These are phyloP conservation scores for Semicossyphus pulcher DNA, from an alignment of 2,113 vertebrate species.

Conservation along the genomic window DNA sequence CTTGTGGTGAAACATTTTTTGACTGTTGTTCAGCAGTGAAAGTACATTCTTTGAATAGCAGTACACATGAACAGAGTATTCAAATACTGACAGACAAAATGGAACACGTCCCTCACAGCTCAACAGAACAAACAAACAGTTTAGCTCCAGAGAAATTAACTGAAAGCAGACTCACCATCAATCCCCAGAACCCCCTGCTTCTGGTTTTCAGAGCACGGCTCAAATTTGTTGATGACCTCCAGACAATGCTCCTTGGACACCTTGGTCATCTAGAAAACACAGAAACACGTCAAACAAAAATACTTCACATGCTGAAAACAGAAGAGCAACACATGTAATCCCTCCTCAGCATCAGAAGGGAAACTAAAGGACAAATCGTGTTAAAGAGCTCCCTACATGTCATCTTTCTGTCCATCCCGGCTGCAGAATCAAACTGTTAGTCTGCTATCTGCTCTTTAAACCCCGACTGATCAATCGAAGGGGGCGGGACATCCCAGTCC, in stretches of 20 bases:
- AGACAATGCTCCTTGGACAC: conserved; percentile 91
- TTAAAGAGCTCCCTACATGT: not conserved
- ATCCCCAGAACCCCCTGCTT: conserved; percentile 91
- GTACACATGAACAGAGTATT: not conserved
- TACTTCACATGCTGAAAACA: not conserved
- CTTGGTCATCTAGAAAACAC: conserved; percentile 86
- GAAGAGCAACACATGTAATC: not conserved
- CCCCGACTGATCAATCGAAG: conserved; percentile 52
- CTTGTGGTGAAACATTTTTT: not conserved
- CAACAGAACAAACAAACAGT: too few relatives aligned
- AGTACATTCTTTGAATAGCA: not conserved
- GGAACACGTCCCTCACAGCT: not conserved
- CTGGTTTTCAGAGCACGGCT: conserved; percentile 94
- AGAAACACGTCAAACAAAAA: conserved; percentile 1
- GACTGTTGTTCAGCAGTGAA: not conserved
- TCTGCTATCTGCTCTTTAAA: conserved; percentile 53
- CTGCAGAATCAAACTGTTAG: conserved; percentile 42
- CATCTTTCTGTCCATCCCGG: not conserved
- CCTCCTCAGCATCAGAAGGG: too few relatives aligned
- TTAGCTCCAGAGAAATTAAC: too few relatives aligned
- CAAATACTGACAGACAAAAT: too few relatives aligned
- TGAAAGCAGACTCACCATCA: conserved; percentile 86
- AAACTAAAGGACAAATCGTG: too few relatives aligned
- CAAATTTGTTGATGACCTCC: conserved; percentile 93
- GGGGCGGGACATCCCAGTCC: not conserved